Percentiles rank a stretch among this genome's conserved stretches.
phyloP scores from a whole-genome alignment of 2,797 vertebrate genomes.

The Pantherophis alleghaniensis region DNA sequence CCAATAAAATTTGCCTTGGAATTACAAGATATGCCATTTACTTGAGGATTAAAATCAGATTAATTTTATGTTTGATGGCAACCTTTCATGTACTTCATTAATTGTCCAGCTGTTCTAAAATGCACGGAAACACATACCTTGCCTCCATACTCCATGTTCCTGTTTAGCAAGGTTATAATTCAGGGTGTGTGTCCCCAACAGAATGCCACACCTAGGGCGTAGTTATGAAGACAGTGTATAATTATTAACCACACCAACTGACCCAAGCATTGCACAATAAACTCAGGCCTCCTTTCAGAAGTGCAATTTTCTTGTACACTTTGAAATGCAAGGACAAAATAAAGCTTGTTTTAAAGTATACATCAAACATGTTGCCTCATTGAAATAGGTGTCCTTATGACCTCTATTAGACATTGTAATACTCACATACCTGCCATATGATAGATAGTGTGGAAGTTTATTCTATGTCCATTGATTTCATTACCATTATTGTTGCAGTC shows the following conservation, averaged over 20 bases:
- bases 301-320: constrained; percentile 40
- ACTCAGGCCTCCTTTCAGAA: constrained; percentile 51
- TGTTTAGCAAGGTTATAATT: constrained; percentile 75
- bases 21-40: constrained; percentile 56
- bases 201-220: constrained; percentile 73
- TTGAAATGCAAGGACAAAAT: constrained; percentile 50
- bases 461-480: neutral
- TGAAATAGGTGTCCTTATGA: neutral
- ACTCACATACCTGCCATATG: neutral
- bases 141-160: constrained; percentile 72
- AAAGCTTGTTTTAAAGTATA: constrained; percentile 5
- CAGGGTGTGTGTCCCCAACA: constrained; percentile 69
- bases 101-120: constrained; percentile 71
- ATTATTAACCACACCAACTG: constrained; percentile 73
- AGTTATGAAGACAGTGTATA: constrained; percentile 72
- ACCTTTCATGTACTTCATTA: constrained; percentile 61
- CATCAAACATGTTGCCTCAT: neutral
- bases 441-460: neutral
- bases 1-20: neutral
- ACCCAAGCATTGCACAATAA: constrained; percentile 72
- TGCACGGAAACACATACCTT: constrained; percentile 69
- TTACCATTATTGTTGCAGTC: neutral
- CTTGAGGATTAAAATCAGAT: constrained; percentile 62
- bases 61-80: constrained; percentile 65
- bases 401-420: neutral